Base-by-base conservation (phyloP, 2,888 invertebrate genomes). In the Proisotoma minuta region DNA sequence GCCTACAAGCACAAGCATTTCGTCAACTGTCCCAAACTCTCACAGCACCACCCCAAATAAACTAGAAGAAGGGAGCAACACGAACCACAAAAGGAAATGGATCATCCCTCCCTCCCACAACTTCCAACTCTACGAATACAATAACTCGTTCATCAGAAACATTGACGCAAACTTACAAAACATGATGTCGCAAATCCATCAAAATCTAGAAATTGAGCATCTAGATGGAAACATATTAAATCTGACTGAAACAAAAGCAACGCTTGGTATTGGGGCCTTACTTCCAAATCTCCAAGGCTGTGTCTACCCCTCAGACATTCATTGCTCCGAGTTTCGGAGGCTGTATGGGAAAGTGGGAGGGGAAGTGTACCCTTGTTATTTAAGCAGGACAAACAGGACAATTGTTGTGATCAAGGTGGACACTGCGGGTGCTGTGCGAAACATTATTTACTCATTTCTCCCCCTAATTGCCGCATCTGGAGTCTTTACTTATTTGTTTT, bases 401-500 rank as follows among this genome's bases (percentile, higher is more conserved):
- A 65, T 68, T 50, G 72, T 73, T 22, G 70, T 72, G 29, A 69
- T 67, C 8, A 67, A 60, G 18, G 65, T 73, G 27, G 73, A 73
- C 57, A 72, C 69, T 54, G 66, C 66, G 18, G 71, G 69, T 28
- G 73, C 73, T 2, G 59, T 73, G 39, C 57, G 70, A 51, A 72
- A 72, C 59, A 72, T 73, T 61, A 66, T 71, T 53, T 72, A 71
- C 59, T 73, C 70, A 48, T 68, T 73, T 27, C 67, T 73, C 29
- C 73, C 73, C 18, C 66, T 73, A 26, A 60, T 72, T 47, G 66
- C 69, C 39, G 72, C 73, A 52, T 67, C 68, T 12, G 73, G 68
- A 54, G 70, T 73, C 43, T 73, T 73, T 56, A 73, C 73, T 8
- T 73, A 73, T 57, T 52, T 73, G 10, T 73, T 73, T 59, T 73